phyloP scores from a whole-genome alignment of 2,113 vertebrate species.

The Cyprinodon tularosa region DNA sequence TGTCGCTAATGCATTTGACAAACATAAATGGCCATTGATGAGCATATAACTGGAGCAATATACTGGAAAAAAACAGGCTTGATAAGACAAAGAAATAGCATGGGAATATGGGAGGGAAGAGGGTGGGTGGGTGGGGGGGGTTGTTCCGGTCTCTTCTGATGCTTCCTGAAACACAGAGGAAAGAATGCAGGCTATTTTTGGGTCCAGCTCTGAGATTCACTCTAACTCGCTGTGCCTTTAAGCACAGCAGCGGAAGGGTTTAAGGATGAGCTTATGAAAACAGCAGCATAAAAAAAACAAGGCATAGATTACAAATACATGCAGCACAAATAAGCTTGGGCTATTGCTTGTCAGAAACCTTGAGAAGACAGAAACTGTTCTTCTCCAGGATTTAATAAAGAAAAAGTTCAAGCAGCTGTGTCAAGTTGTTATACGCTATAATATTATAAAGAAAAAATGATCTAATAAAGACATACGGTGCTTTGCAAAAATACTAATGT shows the following conservation, averaged over 20 bases:
- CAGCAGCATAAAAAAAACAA: conserved; percentile 61
- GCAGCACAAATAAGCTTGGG: conserved; percentile 49
- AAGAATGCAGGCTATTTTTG: conserved; percentile 81
- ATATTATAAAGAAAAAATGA: not conserved
- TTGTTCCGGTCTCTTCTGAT: conserved; percentile 67
- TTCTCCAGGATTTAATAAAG: conserved; percentile 29
- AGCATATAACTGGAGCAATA: conserved; percentile 3
- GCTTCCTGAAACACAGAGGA: conserved; percentile 78
- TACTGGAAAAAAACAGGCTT: conserved; percentile 23
- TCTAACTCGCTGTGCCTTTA: conserved; percentile 59
- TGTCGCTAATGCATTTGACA: conserved; percentile 23
- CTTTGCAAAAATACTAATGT: not conserved
- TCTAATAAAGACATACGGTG: not conserved
- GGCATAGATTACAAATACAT: conserved; percentile 48
- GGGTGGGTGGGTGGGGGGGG: conserved; percentile 49
- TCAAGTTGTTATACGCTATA: not conserved
- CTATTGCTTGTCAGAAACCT: conserved; percentile 22
- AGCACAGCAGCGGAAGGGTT: conserved; percentile 68
- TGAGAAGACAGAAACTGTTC: conserved; percentile 31
- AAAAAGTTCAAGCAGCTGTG: conserved; percentile 8
- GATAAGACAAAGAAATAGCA: conserved; percentile 30
- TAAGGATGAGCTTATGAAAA: conserved; percentile 72
- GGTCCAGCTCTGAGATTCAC: conserved; percentile 68
- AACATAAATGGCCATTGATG: conserved; percentile 13
- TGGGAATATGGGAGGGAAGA: conserved; percentile 33